phyloP scores from a whole-genome alignment of 2,113 vertebrate genomes.

The Sialia sialis region DNA sequence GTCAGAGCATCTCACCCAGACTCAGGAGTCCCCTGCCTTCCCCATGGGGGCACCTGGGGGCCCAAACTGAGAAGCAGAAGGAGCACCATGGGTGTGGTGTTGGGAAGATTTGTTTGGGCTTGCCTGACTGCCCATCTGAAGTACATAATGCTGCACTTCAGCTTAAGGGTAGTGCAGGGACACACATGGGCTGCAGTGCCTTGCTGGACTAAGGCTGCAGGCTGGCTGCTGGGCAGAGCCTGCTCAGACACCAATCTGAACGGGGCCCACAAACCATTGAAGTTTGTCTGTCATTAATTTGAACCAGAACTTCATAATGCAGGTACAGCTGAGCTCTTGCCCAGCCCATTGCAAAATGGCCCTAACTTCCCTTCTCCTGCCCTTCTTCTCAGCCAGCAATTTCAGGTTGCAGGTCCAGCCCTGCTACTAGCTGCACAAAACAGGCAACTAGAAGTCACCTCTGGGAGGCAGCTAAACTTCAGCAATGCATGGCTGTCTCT shows the following conservation, averaged over 20 bases:
- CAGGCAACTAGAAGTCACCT: slow-evolving; percentile 4
- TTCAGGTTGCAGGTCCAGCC: not conserved
- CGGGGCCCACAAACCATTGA: not conserved
- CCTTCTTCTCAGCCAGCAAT: not conserved
- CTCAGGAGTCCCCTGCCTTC: not conserved
- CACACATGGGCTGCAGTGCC: not conserved
- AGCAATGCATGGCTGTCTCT: not conserved
- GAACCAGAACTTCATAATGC: not conserved
- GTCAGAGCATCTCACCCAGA: not conserved
- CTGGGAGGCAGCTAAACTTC: slow-evolving; percentile 53
- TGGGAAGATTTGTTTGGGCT: not conserved
- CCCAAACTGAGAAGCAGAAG: not conserved
- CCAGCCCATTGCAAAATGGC: not conserved
- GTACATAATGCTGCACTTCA: fast-evolving
- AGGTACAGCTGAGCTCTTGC: not conserved
- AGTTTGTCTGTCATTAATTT: not conserved
- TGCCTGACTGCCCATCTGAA: not conserved
- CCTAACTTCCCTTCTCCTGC: not conserved
- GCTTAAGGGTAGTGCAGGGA: not conserved
- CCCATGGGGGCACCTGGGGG: fast-evolving
- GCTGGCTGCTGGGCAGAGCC: not conserved
- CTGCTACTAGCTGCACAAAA: not conserved
- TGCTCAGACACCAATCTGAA: not conserved
- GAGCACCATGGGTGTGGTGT: not conserved
- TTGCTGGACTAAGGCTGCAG: not conserved